These are phyloP conservation scores for Papilio elwesi DNA, from an alignment of 2,888 invertebrate species.

Conservation along the genomic window DNA sequence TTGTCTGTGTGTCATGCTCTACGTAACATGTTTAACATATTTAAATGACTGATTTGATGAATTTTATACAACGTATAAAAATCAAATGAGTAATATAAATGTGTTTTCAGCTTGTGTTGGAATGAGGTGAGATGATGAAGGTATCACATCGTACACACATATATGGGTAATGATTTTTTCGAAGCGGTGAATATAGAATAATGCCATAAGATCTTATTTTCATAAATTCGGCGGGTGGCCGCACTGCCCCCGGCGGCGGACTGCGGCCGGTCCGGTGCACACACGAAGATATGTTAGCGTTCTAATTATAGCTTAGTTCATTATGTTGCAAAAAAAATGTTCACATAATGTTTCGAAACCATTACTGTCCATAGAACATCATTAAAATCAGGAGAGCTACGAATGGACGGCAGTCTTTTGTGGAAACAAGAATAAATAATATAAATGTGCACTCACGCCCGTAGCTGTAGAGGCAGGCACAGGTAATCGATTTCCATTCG, in stretches of 20 bases:
- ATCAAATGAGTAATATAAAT: neutral
- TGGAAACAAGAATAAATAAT: no score
- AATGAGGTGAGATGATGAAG: neutral
- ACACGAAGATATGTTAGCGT: constrained; percentile 37
- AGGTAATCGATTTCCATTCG: no score
- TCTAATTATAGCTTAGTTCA: neutral
- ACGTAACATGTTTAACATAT: no score
- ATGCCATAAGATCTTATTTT: constrained; percentile 57
- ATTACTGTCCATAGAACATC: no score
- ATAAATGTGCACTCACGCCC: no score
- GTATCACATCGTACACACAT: constrained; percentile 19
- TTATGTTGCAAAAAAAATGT: neutral
- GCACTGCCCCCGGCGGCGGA: constrained; percentile 53
- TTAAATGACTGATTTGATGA: no score
- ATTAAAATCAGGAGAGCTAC: no score
- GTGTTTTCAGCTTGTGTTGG: neutral
- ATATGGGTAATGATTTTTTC: constrained; percentile 46
- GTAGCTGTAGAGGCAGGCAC: no score
- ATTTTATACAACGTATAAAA: no score
- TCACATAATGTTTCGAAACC: no score
- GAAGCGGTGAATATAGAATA: constrained; percentile 49
- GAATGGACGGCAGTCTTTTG: no score
- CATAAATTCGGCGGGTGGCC: constrained; percentile 65
- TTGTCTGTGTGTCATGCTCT: no score
- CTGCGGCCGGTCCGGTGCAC: constrained; percentile 41